A percentile compares a stretch with the other conserved stretches of the same genome.
Conservation (phyloP, 2,797 vertebrate genomes). For the Sibirionetta formosa region DNA sequence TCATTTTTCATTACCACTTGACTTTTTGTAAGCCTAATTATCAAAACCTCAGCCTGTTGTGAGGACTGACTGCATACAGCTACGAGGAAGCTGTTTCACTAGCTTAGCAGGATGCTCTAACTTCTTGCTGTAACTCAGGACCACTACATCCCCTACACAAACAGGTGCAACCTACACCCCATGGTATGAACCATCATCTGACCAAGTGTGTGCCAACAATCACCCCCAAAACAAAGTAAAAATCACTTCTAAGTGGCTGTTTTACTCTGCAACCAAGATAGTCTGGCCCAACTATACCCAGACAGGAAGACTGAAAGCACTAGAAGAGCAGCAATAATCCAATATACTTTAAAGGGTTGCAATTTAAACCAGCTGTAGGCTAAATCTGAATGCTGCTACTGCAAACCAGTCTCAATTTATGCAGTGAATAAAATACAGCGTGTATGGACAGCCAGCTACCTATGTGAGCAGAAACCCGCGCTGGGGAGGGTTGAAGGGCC, state of each 20-base stretch:
- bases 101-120: not conserved
- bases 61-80: not conserved
- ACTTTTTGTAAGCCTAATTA: not conserved
- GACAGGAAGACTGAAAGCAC: accelerated
- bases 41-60: not conserved
- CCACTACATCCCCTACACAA: not conserved
- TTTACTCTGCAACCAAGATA: not conserved
- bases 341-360: not conserved
- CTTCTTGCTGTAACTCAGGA: not conserved
- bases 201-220: not conserved
- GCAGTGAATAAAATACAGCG: accelerated
- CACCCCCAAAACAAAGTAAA: not conserved
- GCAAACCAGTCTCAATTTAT: not conserved
- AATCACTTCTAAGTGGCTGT: not conserved
- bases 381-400: not conserved
- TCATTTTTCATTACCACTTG: not conserved
- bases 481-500: not conserved
- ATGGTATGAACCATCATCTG: not conserved
- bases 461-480: accelerated
- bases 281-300: not conserved
- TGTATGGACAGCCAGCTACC: not conserved
- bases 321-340: not conserved
- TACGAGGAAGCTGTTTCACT: not conserved
- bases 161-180: not conserved
- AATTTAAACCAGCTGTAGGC: not conserved